Base-by-base conservation (phyloP, 2,797 vertebrate genomes). In the Falco columbarius region DNA sequence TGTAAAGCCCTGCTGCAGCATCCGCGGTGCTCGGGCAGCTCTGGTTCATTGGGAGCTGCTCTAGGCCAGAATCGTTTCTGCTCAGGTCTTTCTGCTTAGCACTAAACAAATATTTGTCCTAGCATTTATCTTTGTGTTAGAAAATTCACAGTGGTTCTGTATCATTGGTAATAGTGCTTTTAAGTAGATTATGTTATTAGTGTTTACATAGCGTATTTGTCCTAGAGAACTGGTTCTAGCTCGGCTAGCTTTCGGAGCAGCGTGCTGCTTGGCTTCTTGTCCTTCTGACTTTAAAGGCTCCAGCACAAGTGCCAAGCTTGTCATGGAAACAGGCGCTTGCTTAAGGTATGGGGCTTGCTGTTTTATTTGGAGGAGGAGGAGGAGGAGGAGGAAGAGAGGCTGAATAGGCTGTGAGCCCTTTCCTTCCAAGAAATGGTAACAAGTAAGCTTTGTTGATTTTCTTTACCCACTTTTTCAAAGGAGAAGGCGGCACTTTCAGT, bases 11-110 rank as follows among this genome's bases (percentile, higher is more conserved):
- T 8, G 11, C 21, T 27, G 59, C 55, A 86, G 66, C 44, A 49
- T 23, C 66, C 3, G 8, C 1, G 1, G 27, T 0, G 0, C 47
- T 30, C 1, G 2, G 29, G 63, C 34, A 34, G 77, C 62, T 55
- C 46, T 2, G 14, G 46, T 65, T 71, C 34, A 2, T 13, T 3
- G 3, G 38, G 70, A 88, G 36, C 84, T 34, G 56, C 62, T 68
- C 55, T 36, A 56, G 86, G 34, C 61, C 52, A 17, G 71, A 20
- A 44, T 38, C 6, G 3, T 51, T 82, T 59, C 66, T 52, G 71
- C 76, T 81, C 44, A 11, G 46, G 54, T 82, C 51, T 58, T 15
- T 3, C 9, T 30, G 36, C 55, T 85, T 44, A 49, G 51, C 27
- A 0, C 34, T 73, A 5, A 86, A 40, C 55, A 79, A 92, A 86